These are phyloP conservation scores for Heliconius nattereri DNA, from an alignment of 1,140 invertebrate genomes.

Conservation along the genomic window DNA sequence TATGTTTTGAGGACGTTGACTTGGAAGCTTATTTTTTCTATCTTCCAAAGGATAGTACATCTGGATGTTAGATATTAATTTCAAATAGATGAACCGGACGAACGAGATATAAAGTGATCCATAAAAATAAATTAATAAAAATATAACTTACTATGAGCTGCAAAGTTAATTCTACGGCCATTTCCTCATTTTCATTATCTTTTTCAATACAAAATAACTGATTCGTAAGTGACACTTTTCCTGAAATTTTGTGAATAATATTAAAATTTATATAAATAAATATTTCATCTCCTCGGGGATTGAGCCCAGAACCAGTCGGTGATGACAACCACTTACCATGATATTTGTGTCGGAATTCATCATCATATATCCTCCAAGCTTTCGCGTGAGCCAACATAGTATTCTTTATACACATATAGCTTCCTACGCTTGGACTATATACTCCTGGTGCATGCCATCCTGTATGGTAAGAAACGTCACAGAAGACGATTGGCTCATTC, in stretches of 20 bases:
- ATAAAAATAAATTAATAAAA: no score
- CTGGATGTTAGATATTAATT: no score
- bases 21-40: no score
- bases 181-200: conserved; percentile 26
- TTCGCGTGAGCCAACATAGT: conserved; percentile 82
- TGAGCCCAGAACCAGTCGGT: no score
- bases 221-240: conserved; percentile 28
- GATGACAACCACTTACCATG: conserved; percentile 68
- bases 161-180: conserved; percentile 26
- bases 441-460: conserved; percentile 40
- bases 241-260: background rate
- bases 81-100: no score
- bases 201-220: conserved; percentile 40
- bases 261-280: background rate
- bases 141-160: conserved; percentile 26
- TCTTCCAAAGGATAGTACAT: no score
- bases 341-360: conserved; percentile 40
- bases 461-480: conserved; percentile 60
- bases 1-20: no score
- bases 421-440: conserved; percentile 55
- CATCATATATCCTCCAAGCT: conserved; percentile 82
- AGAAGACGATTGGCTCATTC: conserved; percentile 84
- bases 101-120: no score
- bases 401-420: conserved; percentile 81
- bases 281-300: no score